These are phyloP conservation scores for Silurus glanis DNA, from an alignment of 2,113 vertebrate species.

Conservation along the genomic window DNA sequence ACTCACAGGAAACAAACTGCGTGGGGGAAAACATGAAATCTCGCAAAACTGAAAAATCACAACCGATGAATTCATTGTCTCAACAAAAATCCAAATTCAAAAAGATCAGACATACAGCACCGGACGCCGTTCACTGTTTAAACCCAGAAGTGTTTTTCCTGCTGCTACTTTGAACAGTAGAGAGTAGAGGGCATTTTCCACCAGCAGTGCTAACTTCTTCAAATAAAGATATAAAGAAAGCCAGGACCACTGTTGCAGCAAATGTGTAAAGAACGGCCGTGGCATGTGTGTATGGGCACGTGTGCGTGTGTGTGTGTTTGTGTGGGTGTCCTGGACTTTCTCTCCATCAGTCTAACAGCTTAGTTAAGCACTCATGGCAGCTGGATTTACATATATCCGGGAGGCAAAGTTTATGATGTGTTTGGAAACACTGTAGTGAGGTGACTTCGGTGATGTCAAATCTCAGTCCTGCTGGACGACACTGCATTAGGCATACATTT, in stretches of 20 bases:
- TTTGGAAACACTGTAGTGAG: conserved; percentile 29
- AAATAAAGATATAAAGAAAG: conserved; percentile 39
- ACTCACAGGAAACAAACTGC: background rate
- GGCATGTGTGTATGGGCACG: conserved; percentile 6
- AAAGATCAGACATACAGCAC: background rate
- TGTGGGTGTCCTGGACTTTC: conserved; percentile 45
- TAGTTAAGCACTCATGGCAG: conserved; percentile 38
- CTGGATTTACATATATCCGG: conserved; percentile 38
- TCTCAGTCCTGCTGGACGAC: background rate
- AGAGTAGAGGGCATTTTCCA: conserved; percentile 5
- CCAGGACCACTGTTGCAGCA: conserved; percentile 54
- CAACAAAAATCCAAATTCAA: too few species aligned
- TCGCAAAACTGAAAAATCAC: background rate
- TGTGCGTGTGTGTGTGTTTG: background rate
- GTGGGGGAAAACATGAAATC: background rate
- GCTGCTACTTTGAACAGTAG: background rate
- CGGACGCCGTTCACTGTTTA: background rate
- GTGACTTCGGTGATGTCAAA: background rate
- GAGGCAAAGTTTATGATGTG: conserved; percentile 32
- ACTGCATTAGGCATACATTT: background rate
- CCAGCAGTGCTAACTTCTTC: conserved; percentile 55
- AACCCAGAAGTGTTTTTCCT: conserved; percentile 39
- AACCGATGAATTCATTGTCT: background rate
- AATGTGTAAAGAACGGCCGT: conserved; percentile 46
- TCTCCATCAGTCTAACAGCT: conserved; percentile 48